These are phyloP conservation scores for Coenonympha arcania DNA, from an alignment of 2,888 invertebrate species.

Conservation along the genomic window DNA sequence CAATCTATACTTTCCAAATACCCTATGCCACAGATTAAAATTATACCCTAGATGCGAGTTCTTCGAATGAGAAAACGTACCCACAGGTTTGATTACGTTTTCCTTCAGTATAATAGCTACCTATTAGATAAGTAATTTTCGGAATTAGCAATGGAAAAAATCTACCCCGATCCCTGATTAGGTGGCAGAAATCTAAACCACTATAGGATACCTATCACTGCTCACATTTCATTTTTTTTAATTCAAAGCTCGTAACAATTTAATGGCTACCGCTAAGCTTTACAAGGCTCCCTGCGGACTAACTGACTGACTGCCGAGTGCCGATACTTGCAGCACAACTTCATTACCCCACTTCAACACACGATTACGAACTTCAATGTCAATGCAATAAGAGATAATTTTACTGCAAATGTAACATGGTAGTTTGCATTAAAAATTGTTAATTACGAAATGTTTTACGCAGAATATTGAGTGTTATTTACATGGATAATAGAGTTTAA, in stretches of 20 bases:
- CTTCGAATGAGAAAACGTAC: too few relatives aligned
- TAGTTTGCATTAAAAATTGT: neutral
- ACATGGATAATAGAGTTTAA: neutral
- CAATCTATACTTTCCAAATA: too few relatives aligned
- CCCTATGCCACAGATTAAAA: too few relatives aligned
- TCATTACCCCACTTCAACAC: neutral
- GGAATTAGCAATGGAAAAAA: too few relatives aligned
- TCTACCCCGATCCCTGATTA: too few relatives aligned
- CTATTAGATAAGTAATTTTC: too few relatives aligned
- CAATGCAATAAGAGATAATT: neutral
- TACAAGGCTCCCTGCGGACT: constrained; percentile 16
- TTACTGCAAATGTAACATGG: neutral
- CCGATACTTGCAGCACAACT: constrained; percentile 3
- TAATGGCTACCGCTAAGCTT: constrained; percentile 13
- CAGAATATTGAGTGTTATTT: neutral
- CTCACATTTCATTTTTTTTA: too few relatives aligned
- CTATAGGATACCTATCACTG: too few relatives aligned
- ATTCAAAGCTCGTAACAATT: constrained; percentile 5
- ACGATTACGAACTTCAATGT: neutral
- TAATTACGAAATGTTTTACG: neutral
- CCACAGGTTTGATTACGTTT: too few relatives aligned
- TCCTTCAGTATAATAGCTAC: too few relatives aligned
- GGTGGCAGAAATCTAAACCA: too few relatives aligned
- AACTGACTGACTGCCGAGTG: constrained; percentile 8
- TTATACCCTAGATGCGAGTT: too few relatives aligned